Conservation (phyloP, 2,797 vertebrate genomes). For the Philypnodon macrostomus region DNA sequence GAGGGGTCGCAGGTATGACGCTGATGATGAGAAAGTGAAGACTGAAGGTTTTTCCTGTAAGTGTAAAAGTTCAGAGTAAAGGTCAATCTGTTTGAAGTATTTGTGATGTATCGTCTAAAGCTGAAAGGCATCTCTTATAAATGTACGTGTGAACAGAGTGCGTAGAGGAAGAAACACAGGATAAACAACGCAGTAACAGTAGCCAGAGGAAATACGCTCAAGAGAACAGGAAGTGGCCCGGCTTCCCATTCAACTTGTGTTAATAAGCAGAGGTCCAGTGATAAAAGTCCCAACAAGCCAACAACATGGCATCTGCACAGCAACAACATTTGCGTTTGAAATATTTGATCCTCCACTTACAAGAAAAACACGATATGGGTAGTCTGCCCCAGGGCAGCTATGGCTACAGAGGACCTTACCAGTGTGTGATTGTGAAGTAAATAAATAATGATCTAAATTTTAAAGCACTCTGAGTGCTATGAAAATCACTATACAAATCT, state of each 20-base stretch:
- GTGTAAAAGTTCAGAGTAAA: constrained; percentile 61
- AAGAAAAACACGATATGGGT: no score
- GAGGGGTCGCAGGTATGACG: constrained; percentile 40
- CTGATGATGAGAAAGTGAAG: constrained; percentile 75
- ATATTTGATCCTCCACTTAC: neutral
- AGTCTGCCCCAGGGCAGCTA: no score
- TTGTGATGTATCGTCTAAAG: constrained; percentile 50
- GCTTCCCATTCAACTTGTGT: constrained; percentile 74
- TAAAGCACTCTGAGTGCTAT: no score
- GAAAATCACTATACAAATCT: no score
- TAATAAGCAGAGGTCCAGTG: constrained; percentile 58
- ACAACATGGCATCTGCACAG: constrained; percentile 36
- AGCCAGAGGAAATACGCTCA: constrained; percentile 76
- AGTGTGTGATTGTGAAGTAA: no score
- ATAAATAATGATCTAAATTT: no score
- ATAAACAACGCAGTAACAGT: constrained; percentile 74
- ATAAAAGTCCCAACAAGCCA: constrained; percentile 61
- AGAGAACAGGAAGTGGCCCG: constrained; percentile 73
- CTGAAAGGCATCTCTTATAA: no score
- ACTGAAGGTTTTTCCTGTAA: constrained; percentile 69
- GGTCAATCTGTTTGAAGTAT: constrained; percentile 56
- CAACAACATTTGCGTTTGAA: neutral
- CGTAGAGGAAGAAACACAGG: constrained; percentile 70
- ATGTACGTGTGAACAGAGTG: constrained; percentile 72
- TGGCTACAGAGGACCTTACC: no score